Conservation (phyloP, 2,797 vertebrate species). For the Pseudotriccus pelzelni region DNA sequence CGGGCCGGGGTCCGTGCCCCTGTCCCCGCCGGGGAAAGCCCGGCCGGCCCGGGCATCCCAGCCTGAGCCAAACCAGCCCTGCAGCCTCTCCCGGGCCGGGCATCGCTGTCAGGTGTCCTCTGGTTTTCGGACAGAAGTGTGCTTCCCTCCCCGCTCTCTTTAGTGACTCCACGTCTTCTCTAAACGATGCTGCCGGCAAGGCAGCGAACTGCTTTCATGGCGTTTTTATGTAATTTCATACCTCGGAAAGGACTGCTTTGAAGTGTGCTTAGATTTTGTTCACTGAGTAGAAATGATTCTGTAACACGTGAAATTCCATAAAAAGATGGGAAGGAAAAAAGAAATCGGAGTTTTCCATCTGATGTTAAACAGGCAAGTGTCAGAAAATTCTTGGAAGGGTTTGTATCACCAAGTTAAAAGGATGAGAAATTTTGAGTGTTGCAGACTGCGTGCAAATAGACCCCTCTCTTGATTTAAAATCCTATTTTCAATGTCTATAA, state of each 20-base stretch:
- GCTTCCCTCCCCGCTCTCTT: accelerated
- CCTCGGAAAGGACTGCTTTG: neutral
- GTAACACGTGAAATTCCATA: accelerated
- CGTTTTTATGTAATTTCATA: accelerated
- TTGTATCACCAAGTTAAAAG: neutral
- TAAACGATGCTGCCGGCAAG: neutral
- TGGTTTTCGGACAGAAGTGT: accelerated
- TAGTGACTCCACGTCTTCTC: too few species aligned
- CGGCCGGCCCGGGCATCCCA: neutral
- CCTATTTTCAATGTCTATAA: neutral
- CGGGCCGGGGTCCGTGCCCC: too few species aligned
- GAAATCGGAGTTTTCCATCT: neutral
- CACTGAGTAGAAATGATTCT: neutral
- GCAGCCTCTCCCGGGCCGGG: neutral
- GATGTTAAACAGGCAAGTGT: neutral
- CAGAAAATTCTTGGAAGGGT: neutral
- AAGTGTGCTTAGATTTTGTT: neutral
- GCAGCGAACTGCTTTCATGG: neutral
- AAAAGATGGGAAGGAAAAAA: neutral
- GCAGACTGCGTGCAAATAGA: accelerated
- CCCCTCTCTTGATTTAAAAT: neutral
- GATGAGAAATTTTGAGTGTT: neutral
- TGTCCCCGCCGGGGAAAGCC: neutral
- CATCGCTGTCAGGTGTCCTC: accelerated
- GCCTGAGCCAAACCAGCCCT: too few species aligned